Percentiles rank a stretch among this genome's conserved stretches.
Evolutionary conservation across 2,888 invertebrate genomes (phyloP).

Genomic region (Spodoptera exigua): DNA sequence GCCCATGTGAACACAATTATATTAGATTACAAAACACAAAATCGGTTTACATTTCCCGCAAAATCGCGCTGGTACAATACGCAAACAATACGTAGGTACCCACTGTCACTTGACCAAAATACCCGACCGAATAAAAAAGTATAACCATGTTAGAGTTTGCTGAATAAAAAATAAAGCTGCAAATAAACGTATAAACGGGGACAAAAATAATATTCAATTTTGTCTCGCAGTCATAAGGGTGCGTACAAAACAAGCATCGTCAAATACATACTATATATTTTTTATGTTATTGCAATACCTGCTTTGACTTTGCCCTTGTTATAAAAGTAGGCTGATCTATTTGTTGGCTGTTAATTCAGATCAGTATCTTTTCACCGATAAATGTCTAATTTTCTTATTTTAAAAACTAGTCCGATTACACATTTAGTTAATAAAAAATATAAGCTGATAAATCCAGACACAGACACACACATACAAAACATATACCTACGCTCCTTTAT

Average conservation of each 20-base stretch:
- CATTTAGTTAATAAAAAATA: slow-evolving; percentile 3
- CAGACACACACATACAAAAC: background rate
- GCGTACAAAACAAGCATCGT: slow-evolving; percentile 1
- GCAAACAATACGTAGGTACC: slow-evolving; percentile 6
- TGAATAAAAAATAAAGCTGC: slow-evolving; percentile 40
- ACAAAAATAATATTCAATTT: slow-evolving; percentile 56
- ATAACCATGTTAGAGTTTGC: slow-evolving; percentile 50
- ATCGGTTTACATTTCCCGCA: slow-evolving; percentile 4
- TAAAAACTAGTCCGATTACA: background rate
- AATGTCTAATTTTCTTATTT: background rate
- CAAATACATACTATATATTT: background rate
- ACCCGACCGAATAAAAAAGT: slow-evolving; percentile 32
- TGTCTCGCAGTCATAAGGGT: slow-evolving; percentile 15
- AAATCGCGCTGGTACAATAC: slow-evolving; percentile 1
- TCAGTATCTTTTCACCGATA: too few species aligned
- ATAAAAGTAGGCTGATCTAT: too few species aligned
- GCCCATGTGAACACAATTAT: background rate
- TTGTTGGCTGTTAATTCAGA: too few species aligned
- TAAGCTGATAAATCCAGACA: slow-evolving; percentile 11
- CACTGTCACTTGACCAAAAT: slow-evolving; percentile 35
- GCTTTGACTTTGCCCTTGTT: too few species aligned
- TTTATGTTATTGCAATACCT: slow-evolving; percentile 3
- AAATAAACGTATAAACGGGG: slow-evolving; percentile 42
- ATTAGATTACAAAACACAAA: background rate
- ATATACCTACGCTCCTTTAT: slow-evolving; percentile 15